Evolutionary conservation across 2,888 invertebrate genomes (phyloP).

Genomic region (Chironomus tentans): DNA sequence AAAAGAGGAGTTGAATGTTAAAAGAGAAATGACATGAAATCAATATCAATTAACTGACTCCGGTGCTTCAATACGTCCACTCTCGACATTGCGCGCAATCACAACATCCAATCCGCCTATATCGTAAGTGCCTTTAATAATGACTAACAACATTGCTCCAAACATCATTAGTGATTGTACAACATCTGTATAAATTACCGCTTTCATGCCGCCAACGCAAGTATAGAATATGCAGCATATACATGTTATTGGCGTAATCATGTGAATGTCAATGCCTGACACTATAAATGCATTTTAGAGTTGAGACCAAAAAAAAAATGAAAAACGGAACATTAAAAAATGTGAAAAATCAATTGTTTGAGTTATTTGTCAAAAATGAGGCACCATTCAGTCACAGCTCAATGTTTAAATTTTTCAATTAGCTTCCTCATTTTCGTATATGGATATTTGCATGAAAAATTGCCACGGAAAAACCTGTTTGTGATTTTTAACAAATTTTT

Average conservation of each 20-base stretch:
- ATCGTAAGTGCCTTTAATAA: conserved; percentile 53
- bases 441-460: too few species aligned
- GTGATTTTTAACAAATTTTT: not conserved
- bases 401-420: too few species aligned
- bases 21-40: conserved; percentile 20
- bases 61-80: conserved; percentile 53
- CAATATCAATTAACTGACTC: conserved; percentile 40
- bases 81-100: conserved; percentile 47
- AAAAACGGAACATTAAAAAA: too few species aligned
- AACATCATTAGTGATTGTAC: conserved; percentile 61
- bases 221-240: conserved; percentile 73
- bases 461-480: not conserved
- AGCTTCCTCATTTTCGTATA: too few species aligned
- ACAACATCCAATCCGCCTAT: conserved; percentile 57
- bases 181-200: conserved; percentile 64
- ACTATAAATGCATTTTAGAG: conserved; percentile 44
- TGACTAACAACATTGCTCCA: conserved; percentile 55
- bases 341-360: too few species aligned
- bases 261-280: conserved; percentile 65
- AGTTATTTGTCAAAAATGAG: too few species aligned
- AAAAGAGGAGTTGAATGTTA: not conserved
- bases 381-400: too few species aligned
- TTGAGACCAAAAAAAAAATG: not conserved
- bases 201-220: conserved; percentile 48
- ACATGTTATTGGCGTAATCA: conserved; percentile 63